Conservation (phyloP, 92 coral and sea anemone genomes). For the Bergia puertoricense region DNA sequence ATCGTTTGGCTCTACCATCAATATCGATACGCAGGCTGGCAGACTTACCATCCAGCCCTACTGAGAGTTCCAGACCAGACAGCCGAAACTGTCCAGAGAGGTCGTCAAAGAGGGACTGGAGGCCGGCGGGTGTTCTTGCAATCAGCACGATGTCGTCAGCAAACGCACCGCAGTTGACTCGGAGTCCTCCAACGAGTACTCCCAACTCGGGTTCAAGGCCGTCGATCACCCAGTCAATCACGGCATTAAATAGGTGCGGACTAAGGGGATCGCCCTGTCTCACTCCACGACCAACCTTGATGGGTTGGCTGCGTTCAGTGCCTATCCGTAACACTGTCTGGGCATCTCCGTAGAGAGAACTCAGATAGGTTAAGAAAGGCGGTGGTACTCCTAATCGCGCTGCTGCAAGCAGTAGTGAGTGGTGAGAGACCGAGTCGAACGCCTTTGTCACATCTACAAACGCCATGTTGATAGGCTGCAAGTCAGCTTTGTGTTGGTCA, state of each 20-base stretch:
- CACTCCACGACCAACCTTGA: neutral
- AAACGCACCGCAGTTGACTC: neutral
- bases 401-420: neutral
- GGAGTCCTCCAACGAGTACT: neutral
- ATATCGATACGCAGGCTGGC: constrained; percentile 20
- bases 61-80: constrained; percentile 13
- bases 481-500: constrained; percentile 7
- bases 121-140: neutral
- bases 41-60: constrained; percentile 13
- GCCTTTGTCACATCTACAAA: constrained; percentile 29
- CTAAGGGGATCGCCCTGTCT: constrained; percentile 32
- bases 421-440: constrained; percentile 31
- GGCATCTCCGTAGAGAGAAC: neutral
- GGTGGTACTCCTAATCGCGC: neutral
- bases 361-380: too few species aligned
- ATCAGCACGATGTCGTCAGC: constrained; percentile 1
- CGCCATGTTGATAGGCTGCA: neutral
- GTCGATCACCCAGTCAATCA: constrained; percentile 2
- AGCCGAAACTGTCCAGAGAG: neutral
- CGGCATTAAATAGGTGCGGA: neutral
- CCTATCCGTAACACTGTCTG: neutral
- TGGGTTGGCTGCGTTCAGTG: neutral
- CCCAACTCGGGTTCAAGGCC: neutral
- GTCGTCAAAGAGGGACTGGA: neutral
- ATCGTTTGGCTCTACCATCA: constrained; percentile 27